Percentiles rank a stretch among this genome's conserved stretches.
These are phyloP conservation scores for Cheilosia grossa DNA, from an alignment of 2,888 invertebrate genomes.

Conservation along the genomic window DNA sequence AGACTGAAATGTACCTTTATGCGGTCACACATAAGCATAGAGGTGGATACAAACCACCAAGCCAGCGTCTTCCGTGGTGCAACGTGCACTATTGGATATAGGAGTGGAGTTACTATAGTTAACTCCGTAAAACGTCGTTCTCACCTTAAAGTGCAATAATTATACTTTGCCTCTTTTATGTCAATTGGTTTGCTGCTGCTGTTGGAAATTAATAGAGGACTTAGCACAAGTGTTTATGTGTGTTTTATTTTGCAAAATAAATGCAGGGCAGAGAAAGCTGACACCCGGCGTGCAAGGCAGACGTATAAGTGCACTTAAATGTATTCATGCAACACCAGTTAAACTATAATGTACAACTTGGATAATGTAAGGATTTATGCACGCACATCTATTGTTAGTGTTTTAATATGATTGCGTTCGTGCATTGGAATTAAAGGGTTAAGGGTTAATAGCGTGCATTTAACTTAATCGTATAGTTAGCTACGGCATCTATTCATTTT, in stretches of 20 bases:
- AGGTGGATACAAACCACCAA: slow-evolving; percentile 64
- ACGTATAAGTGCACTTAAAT: slow-evolving; percentile 66
- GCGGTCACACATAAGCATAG: slow-evolving; percentile 23
- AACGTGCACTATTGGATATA: slow-evolving; percentile 74
- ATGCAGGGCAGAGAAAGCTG: slow-evolving; percentile 47
- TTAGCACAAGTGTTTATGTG: slow-evolving; percentile 36
- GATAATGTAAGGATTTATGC: slow-evolving; percentile 18
- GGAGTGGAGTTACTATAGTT: slow-evolving; percentile 32
- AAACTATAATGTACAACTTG: slow-evolving; percentile 18
- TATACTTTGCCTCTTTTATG: slow-evolving; percentile 23
- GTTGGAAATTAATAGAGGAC: slow-evolving; percentile 25
- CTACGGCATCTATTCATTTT: neutral
- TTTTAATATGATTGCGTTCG: slow-evolving; percentile 19
- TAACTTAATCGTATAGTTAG: neutral
- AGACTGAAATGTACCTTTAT: slow-evolving; percentile 46
- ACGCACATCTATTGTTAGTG: slow-evolving; percentile 15
- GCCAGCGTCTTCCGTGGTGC: slow-evolving; percentile 45
- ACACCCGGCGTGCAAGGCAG: slow-evolving; percentile 52
- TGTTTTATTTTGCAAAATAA: slow-evolving; percentile 17
- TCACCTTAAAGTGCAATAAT: slow-evolving; percentile 5
- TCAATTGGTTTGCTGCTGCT: slow-evolving; percentile 28
- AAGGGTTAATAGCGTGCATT: slow-evolving; percentile 2
- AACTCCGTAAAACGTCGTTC: slow-evolving; percentile 23
- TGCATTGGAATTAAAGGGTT: neutral
- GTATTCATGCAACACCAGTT: slow-evolving; percentile 42